A percentile compares a stretch with the other conserved stretches of the same genome.
phyloP scores from a whole-genome alignment of 2,888 invertebrate genomes.

The Cheilosia soror region DNA sequence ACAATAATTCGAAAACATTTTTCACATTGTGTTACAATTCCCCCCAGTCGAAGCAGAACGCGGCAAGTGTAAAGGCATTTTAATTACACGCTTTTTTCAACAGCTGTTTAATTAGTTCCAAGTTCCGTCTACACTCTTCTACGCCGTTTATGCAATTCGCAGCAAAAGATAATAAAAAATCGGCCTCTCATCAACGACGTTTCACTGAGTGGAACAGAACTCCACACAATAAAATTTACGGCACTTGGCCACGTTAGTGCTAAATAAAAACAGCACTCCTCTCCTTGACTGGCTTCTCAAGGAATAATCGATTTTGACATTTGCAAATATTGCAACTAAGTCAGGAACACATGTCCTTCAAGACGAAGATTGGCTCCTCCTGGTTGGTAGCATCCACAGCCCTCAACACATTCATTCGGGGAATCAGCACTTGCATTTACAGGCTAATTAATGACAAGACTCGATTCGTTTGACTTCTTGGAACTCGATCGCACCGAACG shows the following conservation, averaged over 20 bases:
- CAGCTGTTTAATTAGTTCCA: constrained; percentile 84
- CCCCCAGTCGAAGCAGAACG: constrained; percentile 24
- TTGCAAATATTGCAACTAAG: constrained; percentile 65
- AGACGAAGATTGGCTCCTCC: constrained; percentile 36
- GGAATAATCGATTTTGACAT: constrained; percentile 73
- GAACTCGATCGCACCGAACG: constrained; percentile 26
- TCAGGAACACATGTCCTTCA: constrained; percentile 69
- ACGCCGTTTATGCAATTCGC: constrained; percentile 33
- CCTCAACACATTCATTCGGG: constrained; percentile 75
- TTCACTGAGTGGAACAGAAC: constrained; percentile 19
- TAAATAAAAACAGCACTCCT: neutral
- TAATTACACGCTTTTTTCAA: constrained; percentile 78
- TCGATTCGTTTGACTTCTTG: constrained; percentile 72
- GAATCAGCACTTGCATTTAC: constrained; percentile 75
- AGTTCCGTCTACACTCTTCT: constrained; percentile 51
- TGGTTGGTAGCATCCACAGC: constrained; percentile 73
- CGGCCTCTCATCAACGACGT: constrained; percentile 35
- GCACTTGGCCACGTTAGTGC: constrained; percentile 25
- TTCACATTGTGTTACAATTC: constrained; percentile 19
- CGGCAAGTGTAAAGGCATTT: constrained; percentile 52
- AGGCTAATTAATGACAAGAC: constrained; percentile 72
- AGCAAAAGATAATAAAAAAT: constrained; percentile 8
- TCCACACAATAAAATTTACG: constrained; percentile 37
- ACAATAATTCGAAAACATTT: constrained; percentile 25
- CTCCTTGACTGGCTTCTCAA: constrained; percentile 10